Percentiles rank a stretch among this genome's conserved stretches.
These are phyloP conservation scores for Heterotilapia buettikoferi DNA, from an alignment of 2,113 vertebrate genomes.

Conservation along the genomic window DNA sequence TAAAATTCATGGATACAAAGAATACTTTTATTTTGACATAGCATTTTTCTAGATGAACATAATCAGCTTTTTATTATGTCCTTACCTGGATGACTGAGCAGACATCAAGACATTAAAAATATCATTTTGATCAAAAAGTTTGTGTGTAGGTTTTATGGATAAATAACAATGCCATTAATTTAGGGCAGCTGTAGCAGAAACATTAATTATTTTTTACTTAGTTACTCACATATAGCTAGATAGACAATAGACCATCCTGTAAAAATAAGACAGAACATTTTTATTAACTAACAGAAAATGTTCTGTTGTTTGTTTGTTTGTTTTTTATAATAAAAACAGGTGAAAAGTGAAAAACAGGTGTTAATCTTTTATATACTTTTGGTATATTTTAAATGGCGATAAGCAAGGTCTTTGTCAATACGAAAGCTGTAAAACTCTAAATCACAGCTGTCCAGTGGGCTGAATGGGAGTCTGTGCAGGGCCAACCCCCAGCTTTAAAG, in stretches of 20 bases:
- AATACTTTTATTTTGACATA: not conserved
- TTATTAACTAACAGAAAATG: not conserved
- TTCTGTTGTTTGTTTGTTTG: not conserved
- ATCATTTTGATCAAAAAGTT: fast-evolving
- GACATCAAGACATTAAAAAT: not conserved
- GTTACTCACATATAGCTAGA: not conserved
- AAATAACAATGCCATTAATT: not conserved
- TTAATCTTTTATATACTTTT: not conserved
- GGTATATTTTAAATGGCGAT: not conserved
- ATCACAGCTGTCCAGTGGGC: not conserved
- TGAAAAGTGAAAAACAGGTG: not conserved
- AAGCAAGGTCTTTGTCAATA: not conserved
- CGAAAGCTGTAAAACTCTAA: not conserved
- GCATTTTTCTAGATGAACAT: not conserved
- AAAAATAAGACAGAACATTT: not conserved
- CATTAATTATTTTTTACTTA: not conserved
- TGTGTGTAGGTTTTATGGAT: not conserved
- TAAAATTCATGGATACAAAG: fast-evolving
- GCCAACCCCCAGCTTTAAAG: not conserved
- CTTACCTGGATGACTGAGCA: not conserved
- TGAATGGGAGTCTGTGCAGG: not conserved
- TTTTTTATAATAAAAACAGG: not conserved
- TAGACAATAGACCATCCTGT: not conserved
- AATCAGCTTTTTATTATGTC: not conserved
- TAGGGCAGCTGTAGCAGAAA: not conserved